A percentile compares a stretch with the other conserved stretches of the same genome.
These are phyloP conservation scores for Pelagia noctiluca DNA, from an alignment of 30 jellyfish, hydroid and myxozoan genomes.

Conservation along the genomic window DNA sequence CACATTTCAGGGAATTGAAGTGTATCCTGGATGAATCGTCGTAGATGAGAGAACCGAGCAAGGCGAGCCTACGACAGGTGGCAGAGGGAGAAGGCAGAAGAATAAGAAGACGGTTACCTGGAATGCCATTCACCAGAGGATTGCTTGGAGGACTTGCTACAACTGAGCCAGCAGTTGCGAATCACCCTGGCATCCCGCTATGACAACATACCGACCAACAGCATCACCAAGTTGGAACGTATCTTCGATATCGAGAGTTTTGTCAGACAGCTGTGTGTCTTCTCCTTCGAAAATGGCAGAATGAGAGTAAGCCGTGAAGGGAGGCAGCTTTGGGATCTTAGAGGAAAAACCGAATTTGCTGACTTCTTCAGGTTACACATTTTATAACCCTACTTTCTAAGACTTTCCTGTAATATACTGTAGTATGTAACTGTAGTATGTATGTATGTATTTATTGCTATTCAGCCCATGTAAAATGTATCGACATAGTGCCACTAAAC, in stretches of 20 bases:
- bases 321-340: neutral
- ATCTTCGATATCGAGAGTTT: neutral
- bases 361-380: neutral
- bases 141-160: slow-evolving; percentile 29
- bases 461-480: too few relatives aligned
- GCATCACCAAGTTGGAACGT: neutral
- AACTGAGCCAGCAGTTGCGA: slow-evolving; percentile 16
- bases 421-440: too few relatives aligned
- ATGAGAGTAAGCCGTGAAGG: neutral
- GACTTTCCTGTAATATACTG: too few relatives aligned
- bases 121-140: slow-evolving; percentile 43
- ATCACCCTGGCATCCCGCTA: neutral
- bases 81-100: neutral
- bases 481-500: too few relatives aligned
- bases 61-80: neutral
- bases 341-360: slow-evolving; percentile 2
- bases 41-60: too few relatives aligned
- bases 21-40: slow-evolving; percentile 15
- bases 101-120: slow-evolving; percentile 5
- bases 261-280: slow-evolving; percentile 4
- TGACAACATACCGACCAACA: neutral
- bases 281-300: slow-evolving; percentile 9
- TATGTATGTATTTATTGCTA: too few relatives aligned
- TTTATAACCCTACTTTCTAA: too few relatives aligned
- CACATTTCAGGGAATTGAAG: slow-evolving; percentile 14